Evolutionary conservation across 2,113 vertebrate genomes (phyloP).

Genomic region (Ailurus styani): DNA sequence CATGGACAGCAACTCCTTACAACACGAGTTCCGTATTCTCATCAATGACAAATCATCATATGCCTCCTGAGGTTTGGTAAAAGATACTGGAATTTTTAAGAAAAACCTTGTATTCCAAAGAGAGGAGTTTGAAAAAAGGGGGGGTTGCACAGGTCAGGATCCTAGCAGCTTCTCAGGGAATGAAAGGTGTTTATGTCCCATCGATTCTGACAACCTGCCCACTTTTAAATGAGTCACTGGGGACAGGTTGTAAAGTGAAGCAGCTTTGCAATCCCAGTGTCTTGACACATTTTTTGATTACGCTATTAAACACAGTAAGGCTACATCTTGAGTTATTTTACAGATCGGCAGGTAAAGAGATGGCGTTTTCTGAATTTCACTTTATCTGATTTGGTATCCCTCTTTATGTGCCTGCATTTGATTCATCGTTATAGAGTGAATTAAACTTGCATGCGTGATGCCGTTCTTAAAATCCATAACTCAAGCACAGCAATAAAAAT

Average conservation of each 20-base stretch:
- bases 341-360: neutral
- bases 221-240: neutral
- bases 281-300: conserved; percentile 46
- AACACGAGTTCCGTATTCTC: neutral
- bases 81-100: neutral
- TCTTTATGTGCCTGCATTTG: neutral
- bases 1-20: neutral
- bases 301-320: neutral
- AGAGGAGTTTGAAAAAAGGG: conserved; percentile 50
- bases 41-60: neutral
- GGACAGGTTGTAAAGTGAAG: neutral
- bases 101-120: conserved; percentile 29
- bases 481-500: conserved; percentile 43
- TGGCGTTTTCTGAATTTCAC: conserved; percentile 29
- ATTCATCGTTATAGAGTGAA: conserved; percentile 41
- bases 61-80: neutral
- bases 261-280: neutral
- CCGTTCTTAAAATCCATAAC: conserved; percentile 13
- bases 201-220: conserved; percentile 5
- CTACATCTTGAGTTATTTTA: conserved; percentile 5
- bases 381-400: conserved; percentile 32
- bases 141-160: conserved; percentile 1
- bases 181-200: conserved; percentile 21
- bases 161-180: neutral
- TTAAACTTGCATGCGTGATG: neutral